phyloP scores from a whole-genome alignment of 1,140 invertebrate genomes.

The Armadillidium nasatum region DNA sequence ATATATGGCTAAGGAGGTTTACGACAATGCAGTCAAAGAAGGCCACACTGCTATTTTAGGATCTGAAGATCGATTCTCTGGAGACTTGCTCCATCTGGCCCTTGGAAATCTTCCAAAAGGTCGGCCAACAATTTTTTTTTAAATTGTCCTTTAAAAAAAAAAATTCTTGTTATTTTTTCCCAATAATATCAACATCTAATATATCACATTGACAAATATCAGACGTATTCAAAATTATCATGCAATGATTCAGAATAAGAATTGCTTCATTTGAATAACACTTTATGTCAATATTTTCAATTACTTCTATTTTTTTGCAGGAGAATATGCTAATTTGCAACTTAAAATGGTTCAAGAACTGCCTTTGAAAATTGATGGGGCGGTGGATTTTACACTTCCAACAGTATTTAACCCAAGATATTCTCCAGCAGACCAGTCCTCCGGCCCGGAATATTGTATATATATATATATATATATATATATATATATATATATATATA shows the following conservation, averaged over 20 bases:
- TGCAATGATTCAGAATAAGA: not conserved
- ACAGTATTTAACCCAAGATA: constrained; percentile 40
- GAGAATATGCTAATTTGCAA: constrained; percentile 21
- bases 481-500: not conserved
- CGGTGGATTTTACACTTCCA: constrained; percentile 34
- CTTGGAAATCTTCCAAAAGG: constrained; percentile 37
- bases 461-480: not conserved
- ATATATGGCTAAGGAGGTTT: constrained; percentile 33
- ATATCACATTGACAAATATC: too few species aligned
- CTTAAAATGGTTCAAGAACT: constrained; percentile 33
- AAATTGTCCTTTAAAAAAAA: too few species aligned
- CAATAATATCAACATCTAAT: too few species aligned
- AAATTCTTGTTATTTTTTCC: too few species aligned
- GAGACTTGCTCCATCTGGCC: constrained; percentile 30
- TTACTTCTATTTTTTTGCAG: not conserved
- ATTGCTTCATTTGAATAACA: not conserved
- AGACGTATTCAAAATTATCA: too few species aligned
- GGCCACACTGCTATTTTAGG: constrained; percentile 33
- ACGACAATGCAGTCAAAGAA: constrained; percentile 33
- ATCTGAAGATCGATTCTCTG: constrained; percentile 20
- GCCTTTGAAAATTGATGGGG: constrained; percentile 30
- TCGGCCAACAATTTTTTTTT: not conserved
- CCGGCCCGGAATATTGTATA: not conserved
- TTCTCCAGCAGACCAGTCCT: not conserved
- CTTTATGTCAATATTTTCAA: not conserved